phyloP scores from a whole-genome alignment of 2,113 vertebrate genomes.

The Sula dactylatra region DNA sequence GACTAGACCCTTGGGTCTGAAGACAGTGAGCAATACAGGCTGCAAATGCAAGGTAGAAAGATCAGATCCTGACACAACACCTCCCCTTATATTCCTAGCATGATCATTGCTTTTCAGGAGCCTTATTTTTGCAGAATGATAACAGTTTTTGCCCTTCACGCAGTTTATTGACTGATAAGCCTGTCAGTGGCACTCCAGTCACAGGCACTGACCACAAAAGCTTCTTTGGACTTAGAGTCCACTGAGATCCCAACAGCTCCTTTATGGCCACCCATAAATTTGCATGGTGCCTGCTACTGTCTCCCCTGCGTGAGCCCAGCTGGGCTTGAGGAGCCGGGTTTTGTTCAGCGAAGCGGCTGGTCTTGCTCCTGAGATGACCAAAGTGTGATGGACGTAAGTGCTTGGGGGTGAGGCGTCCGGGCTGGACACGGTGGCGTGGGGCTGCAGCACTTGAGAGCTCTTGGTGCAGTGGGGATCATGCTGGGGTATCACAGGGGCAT shows the following conservation, averaged over 20 bases:
- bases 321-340: background rate
- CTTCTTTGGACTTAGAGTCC: background rate
- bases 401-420: rapidly evolving
- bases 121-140: background rate
- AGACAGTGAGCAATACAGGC: background rate
- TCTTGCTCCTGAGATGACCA: background rate
- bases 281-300: background rate
- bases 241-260: background rate
- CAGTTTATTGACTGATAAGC: background rate
- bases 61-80: background rate
- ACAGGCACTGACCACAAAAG: background rate
- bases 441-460: rapidly evolving
- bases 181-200: background rate
- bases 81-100: background rate
- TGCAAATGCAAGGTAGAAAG: background rate
- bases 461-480: rapidly evolving
- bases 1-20: background rate
- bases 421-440: rapidly evolving
- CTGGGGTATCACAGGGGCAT: background rate
- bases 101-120: background rate
- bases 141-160: background rate
- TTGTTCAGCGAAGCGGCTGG: background rate
- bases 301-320: background rate
- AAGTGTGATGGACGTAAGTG: background rate
- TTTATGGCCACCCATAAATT: background rate